These are phyloP conservation scores for Scotopteryx bipunctaria DNA, from an alignment of 2,888 invertebrate genomes.

Conservation along the genomic window DNA sequence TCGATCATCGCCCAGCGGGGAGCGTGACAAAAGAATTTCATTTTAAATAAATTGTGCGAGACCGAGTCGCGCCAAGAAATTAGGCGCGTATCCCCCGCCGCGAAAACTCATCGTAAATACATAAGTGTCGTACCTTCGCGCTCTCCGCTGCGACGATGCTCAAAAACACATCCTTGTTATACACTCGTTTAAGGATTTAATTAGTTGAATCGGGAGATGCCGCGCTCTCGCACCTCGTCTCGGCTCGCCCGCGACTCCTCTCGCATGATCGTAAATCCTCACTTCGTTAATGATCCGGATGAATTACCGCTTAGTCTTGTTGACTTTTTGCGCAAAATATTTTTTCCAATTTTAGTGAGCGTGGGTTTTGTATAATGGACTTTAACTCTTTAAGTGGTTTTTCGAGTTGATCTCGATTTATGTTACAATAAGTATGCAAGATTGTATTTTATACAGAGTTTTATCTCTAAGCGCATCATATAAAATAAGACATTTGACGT, in stretches of 20 bases:
- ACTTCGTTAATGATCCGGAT: constrained; percentile 76
- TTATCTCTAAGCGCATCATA: constrained; percentile 58
- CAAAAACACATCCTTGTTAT: constrained; percentile 76
- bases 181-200: constrained; percentile 81
- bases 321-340: constrained; percentile 70
- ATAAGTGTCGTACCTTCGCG: constrained; percentile 62
- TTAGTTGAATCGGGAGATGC: constrained; percentile 74
- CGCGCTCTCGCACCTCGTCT: constrained; percentile 45
- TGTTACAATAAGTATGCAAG: constrained; percentile 68
- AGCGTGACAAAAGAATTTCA: constrained; percentile 73
- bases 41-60: constrained; percentile 80
- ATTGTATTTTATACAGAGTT: constrained; percentile 59
- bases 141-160: constrained; percentile 60
- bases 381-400: constrained; percentile 73
- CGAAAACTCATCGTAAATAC: constrained; percentile 80
- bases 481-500: constrained; percentile 49
- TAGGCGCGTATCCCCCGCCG: constrained; percentile 79
- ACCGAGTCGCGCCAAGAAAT: constrained; percentile 79
- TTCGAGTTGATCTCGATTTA: constrained; percentile 73
- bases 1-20: constrained; percentile 78
- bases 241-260: constrained; percentile 43
- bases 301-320: constrained; percentile 75
- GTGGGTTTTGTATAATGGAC: constrained; percentile 69
- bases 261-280: constrained; percentile 79
- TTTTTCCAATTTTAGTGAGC: constrained; percentile 67